A percentile compares a stretch with the other conserved stretches of the same genome.
Evolutionary conservation across 2,888 invertebrate species (phyloP).

Genomic region (Abrostola triplasia): DNA sequence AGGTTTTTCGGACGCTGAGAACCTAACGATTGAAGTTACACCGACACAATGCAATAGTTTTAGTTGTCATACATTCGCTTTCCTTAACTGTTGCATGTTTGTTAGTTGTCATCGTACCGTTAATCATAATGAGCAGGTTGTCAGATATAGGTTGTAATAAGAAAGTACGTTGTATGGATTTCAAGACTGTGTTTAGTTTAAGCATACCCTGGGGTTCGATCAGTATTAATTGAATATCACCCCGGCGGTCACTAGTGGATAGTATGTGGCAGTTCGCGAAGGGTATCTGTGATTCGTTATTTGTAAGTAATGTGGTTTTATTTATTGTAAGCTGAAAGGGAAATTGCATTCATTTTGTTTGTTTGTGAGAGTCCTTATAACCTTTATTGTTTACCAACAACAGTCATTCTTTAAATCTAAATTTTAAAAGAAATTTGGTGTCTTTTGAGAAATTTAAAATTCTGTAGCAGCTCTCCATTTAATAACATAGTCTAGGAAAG

Average conservation of each 20-base stretch:
- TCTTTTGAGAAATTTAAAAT: constrained; percentile 17
- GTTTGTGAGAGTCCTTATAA: constrained; percentile 57
- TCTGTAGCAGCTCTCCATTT: constrained; percentile 22
- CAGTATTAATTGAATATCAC: constrained; percentile 54
- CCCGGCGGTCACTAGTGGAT: constrained; percentile 50
- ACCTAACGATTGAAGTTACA: constrained; percentile 61
- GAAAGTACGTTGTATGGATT: constrained; percentile 75
- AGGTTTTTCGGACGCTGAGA: constrained; percentile 60
- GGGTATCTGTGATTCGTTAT: constrained; percentile 86
- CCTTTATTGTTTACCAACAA: constrained; percentile 40
- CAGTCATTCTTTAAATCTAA: constrained; percentile 21
- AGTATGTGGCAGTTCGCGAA: constrained; percentile 74
- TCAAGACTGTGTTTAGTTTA: constrained; percentile 85
- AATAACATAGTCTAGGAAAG: constrained; percentile 8
- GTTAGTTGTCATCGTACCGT: constrained; percentile 58
- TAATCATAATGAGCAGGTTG: constrained; percentile 56
- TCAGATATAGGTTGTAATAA: constrained; percentile 75
- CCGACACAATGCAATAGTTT: constrained; percentile 67
- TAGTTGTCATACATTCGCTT: constrained; percentile 68
- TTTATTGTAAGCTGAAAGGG: constrained; percentile 70
- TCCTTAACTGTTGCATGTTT: constrained; percentile 75
- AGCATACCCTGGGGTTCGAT: constrained; percentile 60
- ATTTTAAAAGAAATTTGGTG: constrained; percentile 23
- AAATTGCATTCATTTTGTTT: constrained; percentile 53
- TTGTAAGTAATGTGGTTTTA: constrained; percentile 75